Evolutionary conservation across 2,888 invertebrate genomes (phyloP).

Genomic region (Sclerodermus sp.): DNA sequence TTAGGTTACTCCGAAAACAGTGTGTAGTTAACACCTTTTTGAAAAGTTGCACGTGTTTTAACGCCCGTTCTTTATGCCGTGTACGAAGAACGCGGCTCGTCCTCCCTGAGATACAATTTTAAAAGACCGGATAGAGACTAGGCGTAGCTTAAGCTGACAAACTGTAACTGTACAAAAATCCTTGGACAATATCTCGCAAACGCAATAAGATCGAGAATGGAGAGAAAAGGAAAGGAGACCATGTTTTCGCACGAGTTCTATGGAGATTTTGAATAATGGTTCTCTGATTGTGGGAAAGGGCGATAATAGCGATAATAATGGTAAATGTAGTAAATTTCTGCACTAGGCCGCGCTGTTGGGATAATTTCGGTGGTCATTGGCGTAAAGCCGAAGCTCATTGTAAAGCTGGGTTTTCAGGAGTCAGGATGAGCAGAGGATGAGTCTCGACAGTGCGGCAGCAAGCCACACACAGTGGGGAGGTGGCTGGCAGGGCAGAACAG

Average conservation of each 20-base stretch:
- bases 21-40: constrained; percentile 53
- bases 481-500: constrained; percentile 29
- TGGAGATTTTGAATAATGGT: no score
- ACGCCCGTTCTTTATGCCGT: no score
- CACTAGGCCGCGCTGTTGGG: constrained; percentile 12
- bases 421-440: constrained; percentile 14
- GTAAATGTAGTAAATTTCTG: constrained; percentile 18
- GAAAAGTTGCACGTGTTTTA: constrained; percentile 46
- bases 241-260: no score
- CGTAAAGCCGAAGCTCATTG: constrained; percentile 50
- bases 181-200: no score
- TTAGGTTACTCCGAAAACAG: constrained; percentile 55
- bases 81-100: neutral
- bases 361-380: constrained; percentile 38
- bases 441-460: constrained; percentile 21
- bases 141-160: no score
- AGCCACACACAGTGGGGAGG: constrained; percentile 18
- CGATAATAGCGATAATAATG: neutral
- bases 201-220: no score
- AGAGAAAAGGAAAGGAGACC: no score
- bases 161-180: no score
- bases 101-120: neutral
- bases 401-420: constrained; percentile 21
- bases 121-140: no score
- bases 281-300: no score